phyloP scores from a whole-genome alignment of 1,140 invertebrate species.

The Metopolophium dirhodum region DNA sequence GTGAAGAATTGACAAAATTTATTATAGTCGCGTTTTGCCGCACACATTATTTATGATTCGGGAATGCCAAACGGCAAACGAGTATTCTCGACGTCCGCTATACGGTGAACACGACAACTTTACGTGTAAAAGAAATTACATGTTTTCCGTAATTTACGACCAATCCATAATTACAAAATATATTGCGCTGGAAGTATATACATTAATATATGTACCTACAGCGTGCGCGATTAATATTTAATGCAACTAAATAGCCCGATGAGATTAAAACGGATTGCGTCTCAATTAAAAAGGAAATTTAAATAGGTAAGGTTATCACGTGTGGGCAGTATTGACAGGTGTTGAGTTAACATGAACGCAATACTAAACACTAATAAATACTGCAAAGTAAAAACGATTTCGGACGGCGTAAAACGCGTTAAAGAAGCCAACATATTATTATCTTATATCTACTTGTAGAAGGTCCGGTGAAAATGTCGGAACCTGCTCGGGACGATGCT shows the following conservation, averaged over 20 bases:
- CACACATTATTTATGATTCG: neutral
- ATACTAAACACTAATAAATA: neutral
- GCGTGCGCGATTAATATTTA: slow-evolving; percentile 3
- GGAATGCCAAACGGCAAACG: neutral
- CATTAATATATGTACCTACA: neutral
- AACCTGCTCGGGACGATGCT: neutral
- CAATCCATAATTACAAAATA: neutral
- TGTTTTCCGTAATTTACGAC: slow-evolving; percentile 23
- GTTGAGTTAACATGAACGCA: neutral
- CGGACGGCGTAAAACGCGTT: neutral
- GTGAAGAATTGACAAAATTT: neutral
- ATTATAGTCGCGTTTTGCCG: slow-evolving; percentile 20
- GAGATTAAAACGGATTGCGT: slow-evolving; percentile 9
- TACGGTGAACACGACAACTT: neutral
- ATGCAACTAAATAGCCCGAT: neutral
- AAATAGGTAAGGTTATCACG: neutral
- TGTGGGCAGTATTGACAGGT: neutral
- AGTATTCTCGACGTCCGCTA: neutral
- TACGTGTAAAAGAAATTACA: slow-evolving; percentile 27
- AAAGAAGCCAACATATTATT: neutral
- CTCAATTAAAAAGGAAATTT: slow-evolving; percentile 29
- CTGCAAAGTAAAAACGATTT: neutral
- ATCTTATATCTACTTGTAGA: neutral
- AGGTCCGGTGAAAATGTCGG: neutral
- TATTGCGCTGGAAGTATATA: neutral